Conservation (phyloP, 2,113 vertebrate species). For the Okapia johnstoni region DNA sequence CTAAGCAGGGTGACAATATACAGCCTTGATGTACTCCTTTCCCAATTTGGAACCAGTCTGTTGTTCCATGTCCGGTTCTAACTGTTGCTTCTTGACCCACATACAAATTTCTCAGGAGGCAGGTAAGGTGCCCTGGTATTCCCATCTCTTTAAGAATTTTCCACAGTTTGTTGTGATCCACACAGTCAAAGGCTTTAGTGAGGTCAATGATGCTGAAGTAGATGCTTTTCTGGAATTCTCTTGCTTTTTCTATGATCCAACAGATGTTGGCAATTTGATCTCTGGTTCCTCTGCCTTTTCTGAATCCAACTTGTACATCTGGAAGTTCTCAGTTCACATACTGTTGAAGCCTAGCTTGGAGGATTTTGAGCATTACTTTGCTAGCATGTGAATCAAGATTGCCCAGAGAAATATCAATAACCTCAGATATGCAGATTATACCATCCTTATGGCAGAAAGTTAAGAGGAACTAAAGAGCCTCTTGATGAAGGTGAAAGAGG, state of each 20-base stretch:
- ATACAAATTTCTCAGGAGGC: background rate
- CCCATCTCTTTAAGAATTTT: background rate
- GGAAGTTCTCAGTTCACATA: background rate
- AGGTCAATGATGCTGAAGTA: background rate
- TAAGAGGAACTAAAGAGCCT: background rate
- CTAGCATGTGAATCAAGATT: background rate
- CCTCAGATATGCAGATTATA: background rate
- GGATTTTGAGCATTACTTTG: background rate
- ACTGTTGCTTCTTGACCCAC: background rate
- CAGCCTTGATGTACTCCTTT: background rate
- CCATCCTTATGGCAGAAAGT: background rate
- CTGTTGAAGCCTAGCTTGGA: background rate
- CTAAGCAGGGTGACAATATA: background rate
- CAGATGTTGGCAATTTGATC: background rate
- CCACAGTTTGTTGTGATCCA: background rate
- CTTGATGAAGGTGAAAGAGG: background rate
- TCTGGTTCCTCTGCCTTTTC: background rate
- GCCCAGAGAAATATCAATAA: background rate
- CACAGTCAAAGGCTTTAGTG: background rate
- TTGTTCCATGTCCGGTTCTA: background rate
- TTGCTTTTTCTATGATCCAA: background rate
- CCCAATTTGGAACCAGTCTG: background rate
- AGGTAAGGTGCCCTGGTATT: background rate
- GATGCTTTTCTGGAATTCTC: background rate
- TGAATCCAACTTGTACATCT: background rate